Evolutionary conservation across 2,888 invertebrate species (phyloP), one percentile per base, ranked within the genome.

Genomic region (Ectobius pallidus): DNA sequence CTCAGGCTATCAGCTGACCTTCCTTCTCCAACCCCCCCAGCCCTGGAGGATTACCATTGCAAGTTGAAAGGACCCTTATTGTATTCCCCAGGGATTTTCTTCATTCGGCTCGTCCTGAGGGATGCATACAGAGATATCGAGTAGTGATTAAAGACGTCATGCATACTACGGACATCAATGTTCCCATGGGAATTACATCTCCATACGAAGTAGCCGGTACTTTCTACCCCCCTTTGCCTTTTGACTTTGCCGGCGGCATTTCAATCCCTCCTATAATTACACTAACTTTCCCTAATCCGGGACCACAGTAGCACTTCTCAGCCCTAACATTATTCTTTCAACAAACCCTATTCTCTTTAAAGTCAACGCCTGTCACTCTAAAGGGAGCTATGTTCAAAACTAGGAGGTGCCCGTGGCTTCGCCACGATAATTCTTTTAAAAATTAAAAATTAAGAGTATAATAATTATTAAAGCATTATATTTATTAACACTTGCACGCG

Each of bases 1-100:
- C 68, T 34, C n/a, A 39, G 46, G 65, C 71, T 69, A 68, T 77
- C 78, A 81, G 82, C 82, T 83, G 82, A 82, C 81, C 78, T 77
- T 52, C 49, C 77, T 77, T 75, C 74, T 76, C 71, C 61, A 34
- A 52, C 72, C 74, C 67, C 42, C 73, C 34, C 68, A 55, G 67
- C 67, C n/a, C 25, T 16, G 49, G 22, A 20, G 44, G 44, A 61
- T 70, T 70, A 70, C 70, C 62, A 62, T 62, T 70, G 44, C 62
- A 61, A 75, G 71, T 75, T 75, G 70, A 73, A 73, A 68, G 73
- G 72, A 73, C 75, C 75, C 73, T 70, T 44, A 71, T 61, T 27
- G 20, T 73, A 75, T 75, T 75, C 75, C 75, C 75, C 55, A 71
- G 75, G 75, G 75, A 75, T 73, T 75, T 75, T 44, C 58, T 49